Evolutionary conservation across 2,888 invertebrate genomes (phyloP), one percentile per base, ranked within the genome.

Genomic region (Drosophila meridionalis): DNA sequence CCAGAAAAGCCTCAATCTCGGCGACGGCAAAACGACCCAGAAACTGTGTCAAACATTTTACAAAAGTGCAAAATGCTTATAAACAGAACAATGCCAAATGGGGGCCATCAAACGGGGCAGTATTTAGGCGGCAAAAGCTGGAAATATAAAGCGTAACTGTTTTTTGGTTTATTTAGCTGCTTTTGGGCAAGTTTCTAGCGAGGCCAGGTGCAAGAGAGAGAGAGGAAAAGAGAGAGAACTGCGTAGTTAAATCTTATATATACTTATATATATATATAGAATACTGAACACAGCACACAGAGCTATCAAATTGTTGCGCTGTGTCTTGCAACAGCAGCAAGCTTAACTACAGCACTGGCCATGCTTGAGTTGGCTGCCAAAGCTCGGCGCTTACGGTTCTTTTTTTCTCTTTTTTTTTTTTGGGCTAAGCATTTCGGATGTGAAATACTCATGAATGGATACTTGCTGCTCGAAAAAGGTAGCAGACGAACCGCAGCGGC

Each of bases 11-110:
- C 80, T 73, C 69, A 81, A 80, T 81, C 83, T 74, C 60, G 28
- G 32, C 52, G 40, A 36, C 42, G 30, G 6, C 55, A 40, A 56
- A 56, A 65, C 28, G 75, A 69, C 78, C 68, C 78, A 77, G 78
- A 89, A 87, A 87, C 80, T 87, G 89, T 87, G 86, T 87, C 86
- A 89, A 87, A 87, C 80, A 85, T 80, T 87, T 87, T 78, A 82
- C 63, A 89, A 80, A 71, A 81, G 89, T 77, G 84, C 85, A 80
- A 83, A 80, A 83, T 83, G 84, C 78, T 69, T 80, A 73, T 69
- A 77, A 73, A 73, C 80, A 88, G 88, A 85, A 85, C 83, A 84
- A 88, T 86, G 81, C 84, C 75, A 70, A 81, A 82, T 87, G 80
- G 76, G 66, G 86, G 83, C 77, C 80, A 87, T 73, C 70, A 76